A percentile compares a stretch with the other conserved stretches of the same genome.
These are phyloP conservation scores for Hypomesus transpacificus DNA, from an alignment of 2,113 vertebrate genomes.

Conservation along the genomic window DNA sequence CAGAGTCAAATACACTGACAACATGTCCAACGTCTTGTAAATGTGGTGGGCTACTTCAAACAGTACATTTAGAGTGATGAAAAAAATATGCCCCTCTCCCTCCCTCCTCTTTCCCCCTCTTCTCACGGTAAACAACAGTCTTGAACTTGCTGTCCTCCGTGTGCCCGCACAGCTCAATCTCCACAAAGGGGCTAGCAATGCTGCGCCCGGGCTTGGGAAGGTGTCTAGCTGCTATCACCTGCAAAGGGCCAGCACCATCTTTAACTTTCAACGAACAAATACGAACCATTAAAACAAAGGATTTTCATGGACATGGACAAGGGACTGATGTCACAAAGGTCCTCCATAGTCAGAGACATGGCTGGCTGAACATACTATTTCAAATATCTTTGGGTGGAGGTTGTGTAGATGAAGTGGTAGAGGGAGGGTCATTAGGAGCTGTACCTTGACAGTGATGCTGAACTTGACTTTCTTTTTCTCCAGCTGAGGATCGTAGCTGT, in stretches of 20 bases:
- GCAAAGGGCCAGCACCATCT: constrained; percentile 12
- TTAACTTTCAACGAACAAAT: neutral
- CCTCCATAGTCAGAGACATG: too few relatives aligned
- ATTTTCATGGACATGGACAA: too few relatives aligned
- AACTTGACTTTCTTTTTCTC: constrained; percentile 76
- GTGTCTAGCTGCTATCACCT: constrained; percentile 93
- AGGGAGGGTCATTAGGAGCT: constrained; percentile 4
- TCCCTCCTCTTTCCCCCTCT: neutral
- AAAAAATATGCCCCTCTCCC: neutral
- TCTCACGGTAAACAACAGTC: constrained; percentile 78
- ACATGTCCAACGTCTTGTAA: too few relatives aligned
- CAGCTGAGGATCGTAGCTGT: constrained; percentile 81
- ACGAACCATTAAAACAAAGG: too few relatives aligned
- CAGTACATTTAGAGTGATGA: neutral
- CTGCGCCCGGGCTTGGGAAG: constrained; percentile 88
- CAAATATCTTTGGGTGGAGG: neutral
- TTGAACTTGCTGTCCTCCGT: constrained; percentile 89
- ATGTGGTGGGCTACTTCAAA: too few relatives aligned
- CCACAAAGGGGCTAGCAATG: constrained; percentile 92
- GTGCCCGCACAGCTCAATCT: constrained; percentile 91
- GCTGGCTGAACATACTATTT: neutral
- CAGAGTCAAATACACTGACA: too few relatives aligned
- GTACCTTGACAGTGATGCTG: constrained; percentile 67
- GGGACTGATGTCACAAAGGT: too few relatives aligned
- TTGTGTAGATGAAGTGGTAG: neutral